Base-by-base conservation (phyloP, 2,113 vertebrate genomes). In the Melanerpes formicivorus region DNA sequence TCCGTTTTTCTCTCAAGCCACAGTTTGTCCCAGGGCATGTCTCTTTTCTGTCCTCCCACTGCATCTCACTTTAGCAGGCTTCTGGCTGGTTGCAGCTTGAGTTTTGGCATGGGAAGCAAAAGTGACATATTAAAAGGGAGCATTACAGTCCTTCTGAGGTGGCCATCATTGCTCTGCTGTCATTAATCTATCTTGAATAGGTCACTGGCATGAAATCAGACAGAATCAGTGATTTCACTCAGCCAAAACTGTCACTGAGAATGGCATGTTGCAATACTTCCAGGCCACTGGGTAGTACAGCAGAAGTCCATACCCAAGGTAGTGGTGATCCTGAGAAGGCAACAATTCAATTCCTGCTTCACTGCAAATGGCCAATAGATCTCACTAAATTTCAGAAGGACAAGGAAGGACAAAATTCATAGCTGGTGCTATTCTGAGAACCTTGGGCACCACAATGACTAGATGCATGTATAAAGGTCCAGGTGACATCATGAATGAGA, bases 281-380 rank as follows among this genome's bases (percentile, higher is more conserved):
- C 34, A 14, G n/a, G 46, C 62, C 42, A 23, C 71, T 42, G 62
- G 10, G 8, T 66, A 46, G 21, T 56, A 29, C 34, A 74, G 25
- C n/a, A 77, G 37, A 56, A 74, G 21, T 30, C 30, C 0, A 0
- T 22, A 34, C 13, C 56, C 27, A 56, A 40, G 27, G 63, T 3
- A 69, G 55, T 1, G 2, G 15, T 3, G 4, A 25, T 87, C 52
- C 71, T 62, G 30, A 58, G n/a, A 70, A 58, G 16, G 11, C 56
- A 84, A 42, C 26, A 40, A 27, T 18, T 71, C 62, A 48, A 58
- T 37, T 78, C 52, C 56, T 54, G 11, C n/a, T 81, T 78, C 40
- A 9, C 14, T 90, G 84, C 34, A 84, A 52, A 70, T 37, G 32
- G 56, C 26, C 27, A 32, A 7, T 88, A 88, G 79, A 88, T 37